Evolutionary conservation across 2,113 vertebrate genomes (phyloP).

Genomic region (Hucho hucho): DNA sequence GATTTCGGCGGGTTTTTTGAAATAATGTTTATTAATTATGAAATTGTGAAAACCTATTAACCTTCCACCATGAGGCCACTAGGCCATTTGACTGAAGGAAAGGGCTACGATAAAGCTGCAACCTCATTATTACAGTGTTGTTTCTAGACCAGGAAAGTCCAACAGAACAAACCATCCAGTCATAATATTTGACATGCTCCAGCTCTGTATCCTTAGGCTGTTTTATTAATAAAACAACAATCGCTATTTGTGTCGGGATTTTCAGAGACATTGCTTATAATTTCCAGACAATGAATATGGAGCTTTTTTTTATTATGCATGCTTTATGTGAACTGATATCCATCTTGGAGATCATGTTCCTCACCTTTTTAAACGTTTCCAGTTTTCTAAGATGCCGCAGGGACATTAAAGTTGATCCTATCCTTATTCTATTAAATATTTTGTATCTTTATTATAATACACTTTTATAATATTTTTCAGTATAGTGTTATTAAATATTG

Average conservation of each 20-base stretch:
- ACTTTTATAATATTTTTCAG: too few relatives aligned
- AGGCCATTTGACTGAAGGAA: background rate
- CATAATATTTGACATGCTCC: background rate
- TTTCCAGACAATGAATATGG: background rate
- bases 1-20: background rate
- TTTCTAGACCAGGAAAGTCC: slow-evolving; percentile 5
- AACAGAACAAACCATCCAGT: background rate
- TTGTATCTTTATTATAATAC: too few relatives aligned
- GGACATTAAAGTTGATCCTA: too few relatives aligned
- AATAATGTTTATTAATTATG: too few relatives aligned
- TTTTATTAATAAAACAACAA: background rate
- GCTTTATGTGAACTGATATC: too few relatives aligned
- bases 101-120: background rate
- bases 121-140: background rate
- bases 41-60: too few relatives aligned
- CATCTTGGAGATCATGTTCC: background rate
- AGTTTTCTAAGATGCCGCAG: too few relatives aligned
- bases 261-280: background rate
- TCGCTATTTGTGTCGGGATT: background rate
- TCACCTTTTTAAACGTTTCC: background rate
- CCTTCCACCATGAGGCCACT: too few relatives aligned
- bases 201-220: too few relatives aligned
- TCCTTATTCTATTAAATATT: too few relatives aligned
- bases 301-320: too few relatives aligned
- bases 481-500: too few relatives aligned